These are phyloP conservation scores for Ormyrus labotus DNA, from an alignment of 2,888 invertebrate genomes.

Conservation along the genomic window DNA sequence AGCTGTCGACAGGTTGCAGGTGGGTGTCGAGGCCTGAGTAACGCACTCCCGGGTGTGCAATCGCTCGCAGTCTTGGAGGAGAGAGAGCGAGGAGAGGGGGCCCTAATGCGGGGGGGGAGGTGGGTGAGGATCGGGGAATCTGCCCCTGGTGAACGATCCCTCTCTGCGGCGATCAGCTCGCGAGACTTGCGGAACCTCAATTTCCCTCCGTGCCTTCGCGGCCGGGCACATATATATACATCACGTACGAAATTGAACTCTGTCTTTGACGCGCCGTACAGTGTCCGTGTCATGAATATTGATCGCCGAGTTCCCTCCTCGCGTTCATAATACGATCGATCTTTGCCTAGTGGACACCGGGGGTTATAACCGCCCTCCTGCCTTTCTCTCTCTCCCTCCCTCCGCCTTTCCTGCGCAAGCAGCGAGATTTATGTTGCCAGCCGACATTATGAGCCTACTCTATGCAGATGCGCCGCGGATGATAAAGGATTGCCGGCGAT, in stretches of 20 bases:
- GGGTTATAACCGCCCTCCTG: slow-evolving; percentile 28
- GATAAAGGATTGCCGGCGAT: no score
- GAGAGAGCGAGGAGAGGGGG: no score
- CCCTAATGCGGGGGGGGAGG: no score
- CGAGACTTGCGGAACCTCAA: slow-evolving; percentile 47
- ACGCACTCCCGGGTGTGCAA: neutral
- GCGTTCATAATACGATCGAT: slow-evolving; percentile 52
- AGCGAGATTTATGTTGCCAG: neutral
- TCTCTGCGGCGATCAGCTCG: neutral
- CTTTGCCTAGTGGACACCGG: slow-evolving; percentile 43
- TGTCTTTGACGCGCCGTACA: slow-evolving; percentile 53
- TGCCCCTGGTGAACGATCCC: slow-evolving; percentile 25
- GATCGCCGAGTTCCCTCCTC: slow-evolving; percentile 58
- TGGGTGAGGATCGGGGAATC: neutral
- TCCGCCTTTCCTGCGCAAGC: neutral
- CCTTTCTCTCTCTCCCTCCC: neutral
- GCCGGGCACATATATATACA: slow-evolving; percentile 57
- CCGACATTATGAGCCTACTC: no score
- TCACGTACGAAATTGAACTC: slow-evolving; percentile 71
- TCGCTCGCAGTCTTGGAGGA: neutral
- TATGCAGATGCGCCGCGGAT: no score
- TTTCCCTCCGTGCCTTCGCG: slow-evolving; percentile 47
- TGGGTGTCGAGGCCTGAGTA: neutral
- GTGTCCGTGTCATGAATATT: slow-evolving; percentile 67
- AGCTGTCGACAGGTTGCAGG: slow-evolving; percentile 4